Base-by-base conservation (phyloP, 1,140 invertebrate species). In the Pogonus chalceus region DNA sequence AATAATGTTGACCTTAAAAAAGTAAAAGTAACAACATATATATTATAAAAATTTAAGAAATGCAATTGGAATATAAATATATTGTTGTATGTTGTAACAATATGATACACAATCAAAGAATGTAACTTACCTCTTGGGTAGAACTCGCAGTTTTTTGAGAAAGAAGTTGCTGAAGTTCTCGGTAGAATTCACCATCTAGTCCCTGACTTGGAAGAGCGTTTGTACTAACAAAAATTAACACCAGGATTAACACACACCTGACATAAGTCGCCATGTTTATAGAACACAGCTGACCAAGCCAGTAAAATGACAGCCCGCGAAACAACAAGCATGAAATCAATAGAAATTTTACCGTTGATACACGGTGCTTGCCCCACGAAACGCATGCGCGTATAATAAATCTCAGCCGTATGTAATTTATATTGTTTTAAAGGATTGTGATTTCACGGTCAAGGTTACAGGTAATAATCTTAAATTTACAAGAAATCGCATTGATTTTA, bases 91-190 rank as follows among this genome's bases (percentile, higher is more conserved):
- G 26, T 31, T 31, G 4, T 31, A 31, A 31, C 26, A 31, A 14
- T 31, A 7, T 4, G 4, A 31, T 31, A 31, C 26, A 31, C 14
- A 7, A 31, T 14, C 4, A 31, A 31, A 14, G 14, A 31, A 4
- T 31, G 26, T 14, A 31, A 31, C 26, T 39, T 39, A 53, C 51
- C 51, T 53, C 37, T 9, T 16, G 12, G 14, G 23, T 35, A 23
- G 35, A 7, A 16, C 7, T 43, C 7, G 37, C 35, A 9, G 37
- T 20, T 43, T 31, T 35, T 46, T 43, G 35, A 14, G 31, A 2
- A 2, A 53, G n/a, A n/a, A 53, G 37, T 46, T 53, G 31, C 46
- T 31, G 24, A 3, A 53, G 23, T 39, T 53, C 51, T 22, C n/a
- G 18, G 20, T 53, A 53, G 51, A 53, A 53, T 10, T 18, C 22